Percentiles rank a stretch among this genome's conserved stretches.
These are phyloP conservation scores for Caiman crocodilus DNA, from an alignment of 2,797 vertebrate species.

Conservation along the genomic window DNA sequence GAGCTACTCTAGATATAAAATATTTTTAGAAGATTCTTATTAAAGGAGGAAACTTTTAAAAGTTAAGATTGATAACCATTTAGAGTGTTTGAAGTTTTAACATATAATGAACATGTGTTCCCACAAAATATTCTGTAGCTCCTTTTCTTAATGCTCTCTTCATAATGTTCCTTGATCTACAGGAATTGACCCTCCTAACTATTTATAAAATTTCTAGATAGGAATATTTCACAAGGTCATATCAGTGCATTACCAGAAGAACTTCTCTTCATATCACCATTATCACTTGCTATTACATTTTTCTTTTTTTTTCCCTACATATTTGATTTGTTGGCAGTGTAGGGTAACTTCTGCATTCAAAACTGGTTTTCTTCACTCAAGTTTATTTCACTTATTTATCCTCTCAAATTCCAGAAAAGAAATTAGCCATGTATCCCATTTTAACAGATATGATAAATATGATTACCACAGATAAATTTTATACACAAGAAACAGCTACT, in stretches of 20 bases:
- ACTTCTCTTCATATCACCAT: background rate
- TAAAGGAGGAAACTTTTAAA: background rate
- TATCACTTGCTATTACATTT: background rate
- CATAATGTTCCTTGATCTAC: background rate
- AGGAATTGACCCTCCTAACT: background rate
- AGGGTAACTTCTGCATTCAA: background rate
- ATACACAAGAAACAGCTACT: background rate
- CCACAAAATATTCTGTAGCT: background rate
- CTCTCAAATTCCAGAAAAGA: background rate
- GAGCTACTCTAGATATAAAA: background rate
- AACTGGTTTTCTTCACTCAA: accelerated
- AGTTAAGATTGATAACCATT: background rate
- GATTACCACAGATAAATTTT: background rate
- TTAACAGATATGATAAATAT: no score
- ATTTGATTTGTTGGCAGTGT: background rate
- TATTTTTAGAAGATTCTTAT: background rate
- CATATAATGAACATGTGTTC: background rate
- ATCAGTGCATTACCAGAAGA: no score
- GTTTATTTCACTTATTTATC: background rate
- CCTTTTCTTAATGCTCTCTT: background rate
- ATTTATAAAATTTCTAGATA: background rate
- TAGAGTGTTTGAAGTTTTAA: background rate
- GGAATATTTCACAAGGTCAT: background rate
- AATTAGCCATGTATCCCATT: no score
- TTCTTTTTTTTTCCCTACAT: background rate